Percentiles rank a stretch among this genome's conserved stretches.
phyloP scores from a whole-genome alignment of 2,113 vertebrate species.

The Strix aluco region DNA sequence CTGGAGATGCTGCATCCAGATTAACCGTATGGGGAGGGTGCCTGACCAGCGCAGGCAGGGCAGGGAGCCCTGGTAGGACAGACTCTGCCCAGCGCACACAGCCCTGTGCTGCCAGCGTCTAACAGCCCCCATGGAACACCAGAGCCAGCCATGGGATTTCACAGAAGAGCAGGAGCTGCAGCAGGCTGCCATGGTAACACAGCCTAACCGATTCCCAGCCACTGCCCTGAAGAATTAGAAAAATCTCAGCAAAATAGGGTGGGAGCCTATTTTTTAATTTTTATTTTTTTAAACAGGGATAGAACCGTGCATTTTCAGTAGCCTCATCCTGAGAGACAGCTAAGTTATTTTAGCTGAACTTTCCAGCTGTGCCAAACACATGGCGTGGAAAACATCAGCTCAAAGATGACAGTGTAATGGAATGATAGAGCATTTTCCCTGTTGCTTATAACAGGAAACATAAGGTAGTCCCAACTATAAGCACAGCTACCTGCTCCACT shows the following conservation, averaged over 20 bases:
- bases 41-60: background rate
- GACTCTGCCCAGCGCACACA: accelerated
- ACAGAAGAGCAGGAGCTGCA: background rate
- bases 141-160: background rate
- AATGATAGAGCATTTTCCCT: background rate
- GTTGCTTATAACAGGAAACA: background rate
- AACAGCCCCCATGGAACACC: background rate
- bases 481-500: conserved; percentile 20
- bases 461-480: background rate
- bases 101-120: accelerated
- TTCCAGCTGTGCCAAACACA: background rate
- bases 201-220: background rate
- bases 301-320: background rate
- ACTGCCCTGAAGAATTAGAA: background rate
- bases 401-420: background rate
- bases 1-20: background rate
- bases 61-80: background rate
- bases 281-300: background rate
- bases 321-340: background rate
- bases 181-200: background rate
- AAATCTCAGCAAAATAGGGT: background rate
- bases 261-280: background rate
- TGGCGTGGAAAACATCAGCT: background rate
- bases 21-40: background rate
- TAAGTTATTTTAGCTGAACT: background rate